A percentile compares a stretch with the other conserved stretches of the same genome.
Conservation (phyloP, 2,797 vertebrate genomes). For the Sebastes cheni region DNA sequence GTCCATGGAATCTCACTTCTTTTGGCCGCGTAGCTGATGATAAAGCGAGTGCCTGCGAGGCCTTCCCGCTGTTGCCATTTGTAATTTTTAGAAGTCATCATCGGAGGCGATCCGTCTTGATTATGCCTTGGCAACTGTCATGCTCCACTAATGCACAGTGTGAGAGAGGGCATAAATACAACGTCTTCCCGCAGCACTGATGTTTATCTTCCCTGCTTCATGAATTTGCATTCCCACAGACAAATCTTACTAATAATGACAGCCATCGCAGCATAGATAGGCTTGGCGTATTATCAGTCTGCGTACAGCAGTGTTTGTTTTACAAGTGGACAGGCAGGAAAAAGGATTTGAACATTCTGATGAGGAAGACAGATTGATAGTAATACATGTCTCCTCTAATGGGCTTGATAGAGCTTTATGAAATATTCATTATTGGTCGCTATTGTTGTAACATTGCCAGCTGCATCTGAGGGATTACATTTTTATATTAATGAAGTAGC, state of each 20-base stretch:
- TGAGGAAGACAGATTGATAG: conserved; percentile 66
- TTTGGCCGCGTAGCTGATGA: conserved; percentile 62
- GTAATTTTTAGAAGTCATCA: conserved; percentile 81
- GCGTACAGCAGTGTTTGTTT: conserved; percentile 72
- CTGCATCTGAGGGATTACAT: conserved; percentile 44
- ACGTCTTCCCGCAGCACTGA: conserved; percentile 62
- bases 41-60: conserved; percentile 62
- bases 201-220: conserved; percentile 77
- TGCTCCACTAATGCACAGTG: conserved; percentile 74
- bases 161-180: conserved; percentile 74
- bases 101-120: conserved; percentile 80
- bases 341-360: conserved; percentile 72
- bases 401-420: conserved; percentile 59
- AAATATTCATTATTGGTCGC: conserved; percentile 73
- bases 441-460: conserved; percentile 48
- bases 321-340: conserved; percentile 68
- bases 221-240: conserved; percentile 76
- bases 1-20: conserved; percentile 65
- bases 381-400: conserved; percentile 56
- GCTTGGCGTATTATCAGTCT: conserved; percentile 59
- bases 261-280: conserved; percentile 57
- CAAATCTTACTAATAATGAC: conserved; percentile 75
- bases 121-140: conserved; percentile 78
- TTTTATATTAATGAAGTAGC: conserved; percentile 55
- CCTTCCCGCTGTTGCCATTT: conserved; percentile 71